Evolutionary conservation across 2,113 vertebrate genomes (phyloP).

Genomic region (human): GRCh38 chr12:103950001-103950500

Average conservation of each 20-base stretch:
- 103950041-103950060: not conserved
- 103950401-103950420: accelerated
- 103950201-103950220: not conserved
- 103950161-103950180: not conserved
- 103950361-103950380: not conserved
- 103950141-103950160: not conserved
- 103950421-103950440: not conserved
- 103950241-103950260: not conserved
- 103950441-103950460: not conserved
- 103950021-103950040: not conserved
- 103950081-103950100: not conserved
- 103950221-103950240: not conserved
- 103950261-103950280: not conserved
- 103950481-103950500: not conserved
- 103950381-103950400: not conserved
- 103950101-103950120: not conserved
- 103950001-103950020: not conserved
- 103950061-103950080: not conserved
- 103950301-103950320: not conserved
- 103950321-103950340: not conserved
- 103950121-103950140: not conserved
- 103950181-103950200: not conserved
- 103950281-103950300: not conserved
- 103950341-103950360: not conserved
- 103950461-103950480: not conserved